Conservation (phyloP, 2,797 vertebrate genomes). For the Spondyliosoma cantharus region DNA sequence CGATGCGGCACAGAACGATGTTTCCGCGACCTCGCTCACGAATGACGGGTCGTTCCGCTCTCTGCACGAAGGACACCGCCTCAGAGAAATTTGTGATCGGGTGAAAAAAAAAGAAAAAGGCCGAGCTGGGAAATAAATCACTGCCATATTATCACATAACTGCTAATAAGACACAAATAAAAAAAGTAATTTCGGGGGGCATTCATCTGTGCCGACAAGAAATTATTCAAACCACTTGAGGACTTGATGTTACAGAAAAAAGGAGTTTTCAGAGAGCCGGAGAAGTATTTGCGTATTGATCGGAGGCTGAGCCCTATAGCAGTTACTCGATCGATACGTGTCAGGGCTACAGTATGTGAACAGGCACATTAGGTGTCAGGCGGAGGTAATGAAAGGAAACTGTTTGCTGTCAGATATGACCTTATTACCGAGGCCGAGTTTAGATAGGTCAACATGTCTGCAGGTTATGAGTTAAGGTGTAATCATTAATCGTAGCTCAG, state of each 20-base stretch:
- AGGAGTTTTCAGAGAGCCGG: constrained; percentile 47
- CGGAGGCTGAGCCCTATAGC: constrained; percentile 42
- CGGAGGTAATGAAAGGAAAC: constrained; percentile 68
- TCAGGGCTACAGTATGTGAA: constrained; percentile 56
- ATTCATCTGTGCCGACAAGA: constrained; percentile 55
- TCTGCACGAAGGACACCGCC: constrained; percentile 18
- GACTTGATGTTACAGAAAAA: constrained; percentile 39
- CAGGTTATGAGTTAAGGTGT: constrained; percentile 50
- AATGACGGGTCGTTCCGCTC: constrained; percentile 41
- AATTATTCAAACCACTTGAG: constrained; percentile 61
- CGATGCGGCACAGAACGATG: constrained; percentile 18
- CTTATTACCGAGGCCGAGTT: constrained; percentile 49
- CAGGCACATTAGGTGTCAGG: constrained; percentile 52
- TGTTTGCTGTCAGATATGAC: constrained; percentile 64
- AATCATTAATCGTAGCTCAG: constrained; percentile 22
- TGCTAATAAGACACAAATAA: constrained; percentile 61
- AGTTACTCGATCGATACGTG: constrained; percentile 57
- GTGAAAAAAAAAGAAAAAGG: constrained; percentile 2
- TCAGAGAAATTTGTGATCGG: constrained; percentile 33
- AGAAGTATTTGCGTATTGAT: constrained; percentile 70
- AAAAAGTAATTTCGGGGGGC: constrained; percentile 56
- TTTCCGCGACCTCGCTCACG: constrained; percentile 39
- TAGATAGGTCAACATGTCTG: constrained; percentile 44
- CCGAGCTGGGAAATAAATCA: constrained; percentile 61
- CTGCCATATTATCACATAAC: constrained; percentile 54